Base-by-base conservation (phyloP, 2,113 vertebrate species). In the Ginglymostoma cirratum region DNA sequence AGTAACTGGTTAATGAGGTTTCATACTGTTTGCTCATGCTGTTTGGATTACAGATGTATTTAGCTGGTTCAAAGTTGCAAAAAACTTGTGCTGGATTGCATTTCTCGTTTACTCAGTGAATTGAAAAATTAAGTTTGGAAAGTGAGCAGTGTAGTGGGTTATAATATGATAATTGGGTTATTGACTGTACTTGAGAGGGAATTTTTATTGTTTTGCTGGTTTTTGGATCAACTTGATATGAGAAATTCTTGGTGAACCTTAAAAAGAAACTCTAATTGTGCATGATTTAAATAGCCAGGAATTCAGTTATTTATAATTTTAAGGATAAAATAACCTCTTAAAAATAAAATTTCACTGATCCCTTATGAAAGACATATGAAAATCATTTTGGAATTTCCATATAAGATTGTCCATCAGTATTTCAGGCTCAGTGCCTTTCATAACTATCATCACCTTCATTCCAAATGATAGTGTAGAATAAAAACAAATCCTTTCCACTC, bases 311-410 rank as follows among this genome's bases (percentile, higher is more conserved):
- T 52, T 65, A n/a, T 90, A 61, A 65, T 90, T 19, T 65, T 55
- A 34, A 66, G 19, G 34, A 19, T 21, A 65, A 38, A 92, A 38
- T 65, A 66, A 66, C 15, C 4, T 66, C 15, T 34, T 19, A 66
- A 92, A 92, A 92, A 5, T 66, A 66, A 92, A 92, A 66, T 52
- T 89, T 27, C 87, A 90, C 5, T 90, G 87, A 90, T n/a, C 55
- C 27, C 87, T n/a, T 65, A 19, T 34, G 52, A 65, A 55, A 90
- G 65, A 90, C 65, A 30, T 15, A 92, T 66, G 61, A 66, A 34
- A 92, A 65, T 92, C 38, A 55, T 27, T 38, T 15, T 92, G 30
- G 21, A 66, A 92, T 92, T 92, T 90, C 2, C 55, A 90, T n/a
- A 30, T 2, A 21, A 15, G 55, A 65, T 90, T 90, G 52, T n/a